Conservation (phyloP, 2,888 invertebrate genomes). For the Perizoma flavofasciatum region DNA sequence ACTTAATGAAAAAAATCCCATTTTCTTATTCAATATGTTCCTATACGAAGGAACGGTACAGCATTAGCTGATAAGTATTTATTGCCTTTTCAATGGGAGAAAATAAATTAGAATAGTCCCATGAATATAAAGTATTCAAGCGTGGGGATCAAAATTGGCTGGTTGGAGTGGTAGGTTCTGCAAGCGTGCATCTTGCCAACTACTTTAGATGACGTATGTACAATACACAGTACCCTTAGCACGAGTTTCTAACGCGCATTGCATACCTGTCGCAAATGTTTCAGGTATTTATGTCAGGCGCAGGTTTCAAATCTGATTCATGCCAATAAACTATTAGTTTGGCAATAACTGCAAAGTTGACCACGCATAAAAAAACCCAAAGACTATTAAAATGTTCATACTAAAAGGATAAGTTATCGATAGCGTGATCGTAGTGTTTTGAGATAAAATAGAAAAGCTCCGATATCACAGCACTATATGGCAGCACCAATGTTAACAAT, state of each 20-base stretch:
- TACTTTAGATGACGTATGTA: no score
- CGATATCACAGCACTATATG: slow-evolving; percentile 54
- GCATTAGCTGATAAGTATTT: slow-evolving; percentile 42
- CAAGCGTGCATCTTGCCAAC: not conserved
- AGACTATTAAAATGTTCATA: no score
- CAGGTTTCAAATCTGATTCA: not conserved
- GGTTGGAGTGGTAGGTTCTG: slow-evolving; percentile 1
- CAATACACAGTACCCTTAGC: not conserved
- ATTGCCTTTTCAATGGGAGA: slow-evolving; percentile 40
- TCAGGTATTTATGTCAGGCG: no score
- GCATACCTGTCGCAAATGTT: not conserved
- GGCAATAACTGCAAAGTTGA: no score
- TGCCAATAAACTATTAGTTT: not conserved
- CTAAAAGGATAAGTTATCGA: no score
- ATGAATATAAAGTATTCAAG: slow-evolving; percentile 36
- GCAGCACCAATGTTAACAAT: slow-evolving; percentile 66
- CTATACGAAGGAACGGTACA: slow-evolving; percentile 40
- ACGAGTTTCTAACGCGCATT: not conserved
- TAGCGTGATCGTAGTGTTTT: not conserved
- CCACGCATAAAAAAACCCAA: no score
- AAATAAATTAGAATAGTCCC: slow-evolving; percentile 43
- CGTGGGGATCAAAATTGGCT: slow-evolving; percentile 6
- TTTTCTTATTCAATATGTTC: slow-evolving; percentile 57
- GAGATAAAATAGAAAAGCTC: slow-evolving; percentile 15
- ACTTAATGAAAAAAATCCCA: slow-evolving; percentile 64